These are phyloP conservation scores for Orchesella cincta DNA, from an alignment of 1,140 invertebrate species.

Conservation along the genomic window DNA sequence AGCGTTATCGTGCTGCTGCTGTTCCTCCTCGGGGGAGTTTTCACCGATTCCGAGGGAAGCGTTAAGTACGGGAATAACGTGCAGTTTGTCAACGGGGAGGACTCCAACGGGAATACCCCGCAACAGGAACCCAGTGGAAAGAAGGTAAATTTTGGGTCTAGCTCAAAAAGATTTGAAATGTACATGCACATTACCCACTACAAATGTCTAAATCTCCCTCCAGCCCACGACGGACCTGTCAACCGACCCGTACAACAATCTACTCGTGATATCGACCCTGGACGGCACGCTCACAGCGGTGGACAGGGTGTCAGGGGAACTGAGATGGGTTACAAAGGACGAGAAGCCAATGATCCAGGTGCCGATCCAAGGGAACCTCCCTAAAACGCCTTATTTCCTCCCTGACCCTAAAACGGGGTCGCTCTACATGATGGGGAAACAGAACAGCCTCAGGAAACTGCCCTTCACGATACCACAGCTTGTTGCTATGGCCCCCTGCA, in stretches of 20 bases:
- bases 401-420: constrained; percentile 96
- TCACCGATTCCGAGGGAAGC: no score
- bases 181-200: background rate
- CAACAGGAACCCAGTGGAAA: background rate
- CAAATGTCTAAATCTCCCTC: background rate
- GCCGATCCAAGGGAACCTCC: background rate
- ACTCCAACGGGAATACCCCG: no score
- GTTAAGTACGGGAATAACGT: no score
- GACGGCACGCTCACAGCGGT: constrained; percentile 32
- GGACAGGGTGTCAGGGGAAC: constrained; percentile 33
- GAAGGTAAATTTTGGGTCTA: background rate
- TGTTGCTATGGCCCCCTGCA: constrained; percentile 90
- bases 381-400: constrained; percentile 69
- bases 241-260: constrained; percentile 37
- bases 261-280: constrained; percentile 43
- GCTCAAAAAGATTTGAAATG: background rate
- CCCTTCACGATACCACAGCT: constrained; percentile 98
- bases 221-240: constrained; percentile 16
- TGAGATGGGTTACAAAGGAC: constrained; percentile 43
- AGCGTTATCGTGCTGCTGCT: no score
- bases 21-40: no score
- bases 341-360: constrained; percentile 47
- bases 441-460: constrained; percentile 84
- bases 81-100: no score
- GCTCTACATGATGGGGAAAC: constrained; percentile 78